Evolutionary conservation across 2,797 vertebrate species (phyloP).

Genomic region (Thripadectes ignobilis): DNA sequence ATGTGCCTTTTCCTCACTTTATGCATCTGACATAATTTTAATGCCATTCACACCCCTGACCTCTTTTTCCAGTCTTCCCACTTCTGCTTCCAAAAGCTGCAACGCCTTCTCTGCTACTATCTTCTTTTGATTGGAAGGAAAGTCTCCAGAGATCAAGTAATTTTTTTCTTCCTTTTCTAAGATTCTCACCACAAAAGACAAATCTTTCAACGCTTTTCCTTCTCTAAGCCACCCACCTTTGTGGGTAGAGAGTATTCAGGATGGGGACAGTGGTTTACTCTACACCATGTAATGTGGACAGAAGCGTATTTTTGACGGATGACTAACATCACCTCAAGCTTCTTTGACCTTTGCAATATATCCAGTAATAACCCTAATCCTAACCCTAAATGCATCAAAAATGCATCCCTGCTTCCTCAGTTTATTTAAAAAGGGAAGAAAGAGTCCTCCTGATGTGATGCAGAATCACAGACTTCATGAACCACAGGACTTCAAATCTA

Average conservation of each 20-base stretch:
- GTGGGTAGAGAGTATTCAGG: neutral
- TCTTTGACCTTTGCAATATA: neutral
- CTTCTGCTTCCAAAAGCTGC: neutral
- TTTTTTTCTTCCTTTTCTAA: neutral
- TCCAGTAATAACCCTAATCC: neutral
- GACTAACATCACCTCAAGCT: neutral
- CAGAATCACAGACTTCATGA: neutral
- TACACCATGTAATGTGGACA: neutral
- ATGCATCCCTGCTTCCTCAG: neutral
- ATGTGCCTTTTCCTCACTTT: neutral
- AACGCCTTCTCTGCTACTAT: neutral
- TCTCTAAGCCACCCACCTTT: neutral
- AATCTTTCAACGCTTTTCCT: neutral
- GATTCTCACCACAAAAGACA: neutral
- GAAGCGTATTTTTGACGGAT: neutral
- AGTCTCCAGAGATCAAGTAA: neutral
- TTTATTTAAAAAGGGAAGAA: neutral
- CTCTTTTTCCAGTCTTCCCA: neutral
- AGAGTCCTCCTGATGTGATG: neutral
- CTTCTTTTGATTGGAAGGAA: neutral
- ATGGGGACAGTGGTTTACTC: neutral
- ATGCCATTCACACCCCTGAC: neutral
- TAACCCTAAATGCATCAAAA: neutral
- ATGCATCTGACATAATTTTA: neutral
- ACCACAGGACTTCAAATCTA: neutral